Evolutionary conservation across 2,113 vertebrate genomes (phyloP).

Genomic region (Silurus meridionalis): DNA sequence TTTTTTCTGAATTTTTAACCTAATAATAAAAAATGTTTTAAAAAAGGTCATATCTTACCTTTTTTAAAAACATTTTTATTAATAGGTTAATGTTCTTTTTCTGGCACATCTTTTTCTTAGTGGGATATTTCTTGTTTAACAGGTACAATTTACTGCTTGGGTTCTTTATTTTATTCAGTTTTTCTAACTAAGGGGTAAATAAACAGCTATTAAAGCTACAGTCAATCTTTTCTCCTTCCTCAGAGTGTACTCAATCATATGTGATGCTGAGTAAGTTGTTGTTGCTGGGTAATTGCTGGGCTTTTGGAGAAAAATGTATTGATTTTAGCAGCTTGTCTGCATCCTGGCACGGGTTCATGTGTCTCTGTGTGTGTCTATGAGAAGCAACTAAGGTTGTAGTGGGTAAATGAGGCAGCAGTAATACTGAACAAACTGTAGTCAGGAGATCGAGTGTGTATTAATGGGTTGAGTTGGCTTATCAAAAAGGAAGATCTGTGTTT

Average conservation of each 20-base stretch:
- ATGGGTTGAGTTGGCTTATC: background rate
- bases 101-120: background rate
- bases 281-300: background rate
- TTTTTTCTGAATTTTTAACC: background rate
- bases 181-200: background rate
- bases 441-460: conserved; percentile 14
- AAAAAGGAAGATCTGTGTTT: background rate
- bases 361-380: background rate
- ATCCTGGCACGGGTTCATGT: background rate
- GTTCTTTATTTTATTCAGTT: background rate
- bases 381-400: background rate
- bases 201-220: background rate
- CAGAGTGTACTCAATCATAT: background rate
- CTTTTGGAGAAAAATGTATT: background rate
- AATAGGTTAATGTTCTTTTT: no score
- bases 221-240: background rate
- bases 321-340: background rate
- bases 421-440: background rate
- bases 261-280: background rate
- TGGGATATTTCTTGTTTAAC: background rate
- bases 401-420: background rate
- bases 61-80: no score
- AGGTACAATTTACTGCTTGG: background rate
- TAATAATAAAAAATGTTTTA: background rate
- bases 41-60: no score